Conservation (phyloP, 2,797 vertebrate genomes). For the Pempheris klunzingeri region DNA sequence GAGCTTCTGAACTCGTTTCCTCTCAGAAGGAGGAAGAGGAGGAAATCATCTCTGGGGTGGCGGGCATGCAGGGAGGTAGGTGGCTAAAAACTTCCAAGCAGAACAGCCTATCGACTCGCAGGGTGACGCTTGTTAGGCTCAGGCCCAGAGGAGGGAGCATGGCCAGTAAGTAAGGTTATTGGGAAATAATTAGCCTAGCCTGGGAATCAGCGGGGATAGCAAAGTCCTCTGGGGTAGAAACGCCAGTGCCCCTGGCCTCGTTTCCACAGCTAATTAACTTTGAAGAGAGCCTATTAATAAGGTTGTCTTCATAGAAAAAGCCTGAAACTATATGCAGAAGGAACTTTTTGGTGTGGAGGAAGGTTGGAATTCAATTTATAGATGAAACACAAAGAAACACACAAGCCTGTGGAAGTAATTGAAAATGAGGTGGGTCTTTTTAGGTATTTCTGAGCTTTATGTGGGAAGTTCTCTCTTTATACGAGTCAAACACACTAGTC, state of each 20-base stretch:
- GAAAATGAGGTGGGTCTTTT: slow-evolving; percentile 43
- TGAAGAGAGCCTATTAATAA: slow-evolving; percentile 84
- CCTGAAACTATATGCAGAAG: slow-evolving; percentile 66
- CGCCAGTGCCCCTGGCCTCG: slow-evolving; percentile 79
- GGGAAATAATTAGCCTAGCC: slow-evolving; percentile 86
- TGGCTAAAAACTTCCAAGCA: slow-evolving; percentile 81
- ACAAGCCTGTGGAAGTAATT: slow-evolving; percentile 38
- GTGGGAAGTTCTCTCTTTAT: slow-evolving; percentile 23
- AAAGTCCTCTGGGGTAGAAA: slow-evolving; percentile 82
- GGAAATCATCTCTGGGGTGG: slow-evolving; percentile 81
- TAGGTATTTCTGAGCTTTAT: slow-evolving; percentile 28
- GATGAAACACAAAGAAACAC: slow-evolving; percentile 59
- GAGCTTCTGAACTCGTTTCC: slow-evolving; percentile 81
- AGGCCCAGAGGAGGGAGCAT: slow-evolving; percentile 82
- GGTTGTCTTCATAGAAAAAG: slow-evolving; percentile 74
- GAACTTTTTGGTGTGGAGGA: slow-evolving; percentile 67
- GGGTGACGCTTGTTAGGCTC: slow-evolving; percentile 82
- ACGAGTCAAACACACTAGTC: slow-evolving; percentile 28
- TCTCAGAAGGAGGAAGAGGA: slow-evolving; percentile 79
- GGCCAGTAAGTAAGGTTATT: slow-evolving; percentile 87
- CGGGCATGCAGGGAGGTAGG: slow-evolving; percentile 69
- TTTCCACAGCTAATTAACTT: slow-evolving; percentile 87
- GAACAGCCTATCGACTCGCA: slow-evolving; percentile 79
- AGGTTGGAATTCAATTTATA: slow-evolving; percentile 64
- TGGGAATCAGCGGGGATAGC: slow-evolving; percentile 82